Conservation (phyloP, 2,113 vertebrate genomes). For the Mirounga angustirostris region DNA sequence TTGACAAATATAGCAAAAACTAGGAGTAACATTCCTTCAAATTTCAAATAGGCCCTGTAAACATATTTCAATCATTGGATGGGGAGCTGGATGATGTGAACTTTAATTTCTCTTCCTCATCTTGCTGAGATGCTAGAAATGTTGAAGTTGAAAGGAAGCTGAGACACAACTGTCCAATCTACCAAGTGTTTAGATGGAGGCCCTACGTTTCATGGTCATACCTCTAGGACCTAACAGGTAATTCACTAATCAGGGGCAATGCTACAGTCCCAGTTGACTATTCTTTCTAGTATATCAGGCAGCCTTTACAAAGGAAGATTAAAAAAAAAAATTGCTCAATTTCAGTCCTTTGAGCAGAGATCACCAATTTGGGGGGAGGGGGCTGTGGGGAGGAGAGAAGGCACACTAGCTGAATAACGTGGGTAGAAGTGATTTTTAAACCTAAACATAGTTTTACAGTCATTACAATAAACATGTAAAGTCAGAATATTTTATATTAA, state of each 20-base stretch:
- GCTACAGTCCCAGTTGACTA: not conserved
- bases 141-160: not conserved
- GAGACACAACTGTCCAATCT: not conserved
- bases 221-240: not conserved
- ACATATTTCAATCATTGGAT: not conserved
- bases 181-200: not conserved
- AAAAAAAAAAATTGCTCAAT: not conserved
- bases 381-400: too few relatives aligned
- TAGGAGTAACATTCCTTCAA: not conserved
- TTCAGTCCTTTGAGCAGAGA: not conserved
- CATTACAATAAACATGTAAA: not conserved
- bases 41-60: not conserved
- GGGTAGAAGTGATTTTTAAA: not conserved
- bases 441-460: not conserved
- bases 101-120: not conserved
- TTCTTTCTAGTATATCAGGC: not conserved
- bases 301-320: not conserved
- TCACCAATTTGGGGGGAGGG: too few relatives aligned
- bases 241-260: not conserved
- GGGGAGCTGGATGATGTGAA: not conserved
- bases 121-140: not conserved
- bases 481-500: not conserved
- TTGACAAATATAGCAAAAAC: not conserved
- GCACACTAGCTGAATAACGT: not conserved
- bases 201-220: not conserved